Conservation (phyloP, 2,113 vertebrate genomes). For the Corynorhinus townsendii region DNA sequence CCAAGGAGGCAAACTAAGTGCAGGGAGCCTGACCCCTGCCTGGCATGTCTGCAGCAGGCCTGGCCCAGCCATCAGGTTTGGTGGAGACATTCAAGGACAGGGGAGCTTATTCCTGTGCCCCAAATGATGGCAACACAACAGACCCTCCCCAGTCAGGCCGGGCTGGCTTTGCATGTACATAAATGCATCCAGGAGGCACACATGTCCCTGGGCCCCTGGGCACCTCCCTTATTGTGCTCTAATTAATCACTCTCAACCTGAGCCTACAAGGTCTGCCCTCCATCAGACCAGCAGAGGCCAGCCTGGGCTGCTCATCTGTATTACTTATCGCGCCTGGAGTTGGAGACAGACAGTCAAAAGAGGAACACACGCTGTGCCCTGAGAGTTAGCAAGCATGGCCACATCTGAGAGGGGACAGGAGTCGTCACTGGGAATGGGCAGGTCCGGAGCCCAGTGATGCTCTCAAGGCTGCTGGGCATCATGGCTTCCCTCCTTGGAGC, state of each 20-base stretch:
- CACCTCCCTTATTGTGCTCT: too few relatives aligned
- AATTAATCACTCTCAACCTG: not conserved
- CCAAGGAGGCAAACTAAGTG: not conserved
- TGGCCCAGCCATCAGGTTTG: not conserved
- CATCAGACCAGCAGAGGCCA: not conserved
- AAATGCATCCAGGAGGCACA: fast-evolving
- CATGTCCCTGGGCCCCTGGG: not conserved
- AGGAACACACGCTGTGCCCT: not conserved
- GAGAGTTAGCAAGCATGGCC: constrained; percentile 20
- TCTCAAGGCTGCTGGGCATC: not conserved
- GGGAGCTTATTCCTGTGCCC: not conserved
- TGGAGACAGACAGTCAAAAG: too few relatives aligned
- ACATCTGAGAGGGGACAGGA: not conserved
- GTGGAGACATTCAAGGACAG: not conserved
- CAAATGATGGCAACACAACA: not conserved
- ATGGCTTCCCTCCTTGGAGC: not conserved
- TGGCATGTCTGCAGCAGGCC: too few relatives aligned
- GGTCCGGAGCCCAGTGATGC: not conserved
- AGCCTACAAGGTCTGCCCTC: not conserved
- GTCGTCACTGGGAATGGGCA: fast-evolving
- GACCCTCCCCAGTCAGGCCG: not conserved
- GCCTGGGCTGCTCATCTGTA: not conserved
- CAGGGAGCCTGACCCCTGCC: not conserved
- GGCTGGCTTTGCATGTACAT: not conserved
- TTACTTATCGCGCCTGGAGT: not conserved